Evolutionary conservation across 2,113 vertebrate genomes (phyloP).

Genomic region (Nycticryphes semicollaris): DNA sequence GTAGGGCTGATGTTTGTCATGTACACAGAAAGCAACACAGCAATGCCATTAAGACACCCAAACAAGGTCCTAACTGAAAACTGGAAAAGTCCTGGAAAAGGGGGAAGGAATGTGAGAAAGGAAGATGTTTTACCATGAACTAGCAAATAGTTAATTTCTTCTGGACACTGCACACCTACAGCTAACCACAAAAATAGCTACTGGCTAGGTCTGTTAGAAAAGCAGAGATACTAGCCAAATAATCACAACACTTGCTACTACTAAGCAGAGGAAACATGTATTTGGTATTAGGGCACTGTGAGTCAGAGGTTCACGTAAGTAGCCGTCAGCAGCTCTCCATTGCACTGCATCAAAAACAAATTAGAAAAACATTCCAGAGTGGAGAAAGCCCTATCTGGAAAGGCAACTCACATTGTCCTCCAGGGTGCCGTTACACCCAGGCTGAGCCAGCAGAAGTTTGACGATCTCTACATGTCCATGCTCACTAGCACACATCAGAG

Average conservation of each 20-base stretch:
- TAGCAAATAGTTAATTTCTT: background rate
- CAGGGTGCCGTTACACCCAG: constrained; percentile 89
- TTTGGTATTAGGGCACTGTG: background rate
- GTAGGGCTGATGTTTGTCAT: background rate
- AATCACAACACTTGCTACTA: background rate
- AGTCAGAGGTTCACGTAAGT: background rate
- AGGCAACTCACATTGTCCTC: constrained; percentile 89
- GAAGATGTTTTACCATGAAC: background rate
- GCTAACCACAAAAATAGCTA: background rate
- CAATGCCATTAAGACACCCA: background rate
- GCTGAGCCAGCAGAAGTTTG: constrained; percentile 91
- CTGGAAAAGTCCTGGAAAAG: background rate
- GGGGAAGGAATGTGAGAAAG: background rate
- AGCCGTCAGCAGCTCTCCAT: background rate
- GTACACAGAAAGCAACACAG: background rate
- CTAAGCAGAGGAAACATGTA: background rate
- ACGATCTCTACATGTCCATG: constrained; percentile 96
- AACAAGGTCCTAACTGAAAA: background rate
- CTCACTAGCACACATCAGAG: constrained; percentile 97
- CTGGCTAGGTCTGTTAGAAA: background rate
- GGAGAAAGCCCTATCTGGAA: background rate
- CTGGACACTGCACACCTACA: background rate
- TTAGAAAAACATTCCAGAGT: background rate
- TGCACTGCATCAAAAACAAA: background rate
- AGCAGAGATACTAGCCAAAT: background rate